Percentiles rank a stretch among this genome's conserved stretches.
phyloP scores from a whole-genome alignment of 2,888 invertebrate species.

The Amiota communis region DNA sequence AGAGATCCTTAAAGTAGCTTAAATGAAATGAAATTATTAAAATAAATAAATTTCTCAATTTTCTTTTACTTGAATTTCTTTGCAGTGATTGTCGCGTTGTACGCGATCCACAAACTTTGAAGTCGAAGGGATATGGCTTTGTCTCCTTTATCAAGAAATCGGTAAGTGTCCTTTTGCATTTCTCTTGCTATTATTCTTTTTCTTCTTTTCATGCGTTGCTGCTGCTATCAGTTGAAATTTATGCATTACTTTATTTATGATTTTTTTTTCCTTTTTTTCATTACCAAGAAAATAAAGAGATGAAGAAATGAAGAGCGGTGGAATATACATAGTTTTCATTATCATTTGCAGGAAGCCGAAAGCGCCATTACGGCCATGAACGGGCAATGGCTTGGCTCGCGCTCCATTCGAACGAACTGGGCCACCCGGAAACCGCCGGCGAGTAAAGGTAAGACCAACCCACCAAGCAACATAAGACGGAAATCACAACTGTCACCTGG shows the following conservation, averaged over 20 bases:
- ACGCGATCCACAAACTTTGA: constrained; percentile 97
- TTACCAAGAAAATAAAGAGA: constrained; percentile 7
- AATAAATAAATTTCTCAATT: constrained; percentile 19
- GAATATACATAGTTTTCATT: constrained; percentile 29
- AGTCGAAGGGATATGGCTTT: constrained; percentile 99
- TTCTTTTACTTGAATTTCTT: constrained; percentile 56
- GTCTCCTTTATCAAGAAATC: constrained; percentile 99
- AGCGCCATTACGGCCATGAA: constrained; percentile 99
- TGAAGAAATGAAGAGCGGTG: neutral
- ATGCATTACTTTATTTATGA: constrained; percentile 32
- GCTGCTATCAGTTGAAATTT: constrained; percentile 27
- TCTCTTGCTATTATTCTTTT: neutral
- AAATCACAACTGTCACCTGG: constrained; percentile 63
- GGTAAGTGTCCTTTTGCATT: constrained; percentile 77
- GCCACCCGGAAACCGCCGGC: constrained; percentile 98
- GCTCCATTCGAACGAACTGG: constrained; percentile 99
- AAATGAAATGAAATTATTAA: constrained; percentile 28
- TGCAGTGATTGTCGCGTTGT: constrained; percentile 97
- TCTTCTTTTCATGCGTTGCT: neutral
- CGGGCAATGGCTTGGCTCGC: constrained; percentile 98
- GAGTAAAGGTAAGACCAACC: constrained; percentile 82
- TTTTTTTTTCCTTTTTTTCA: neutral
- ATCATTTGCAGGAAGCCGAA: constrained; percentile 89
- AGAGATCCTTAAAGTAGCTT: constrained; percentile 31
- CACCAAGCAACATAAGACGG: constrained; percentile 31